Base-by-base conservation (phyloP, 1,140 invertebrate genomes). In the Drosophila busckii region DNA sequence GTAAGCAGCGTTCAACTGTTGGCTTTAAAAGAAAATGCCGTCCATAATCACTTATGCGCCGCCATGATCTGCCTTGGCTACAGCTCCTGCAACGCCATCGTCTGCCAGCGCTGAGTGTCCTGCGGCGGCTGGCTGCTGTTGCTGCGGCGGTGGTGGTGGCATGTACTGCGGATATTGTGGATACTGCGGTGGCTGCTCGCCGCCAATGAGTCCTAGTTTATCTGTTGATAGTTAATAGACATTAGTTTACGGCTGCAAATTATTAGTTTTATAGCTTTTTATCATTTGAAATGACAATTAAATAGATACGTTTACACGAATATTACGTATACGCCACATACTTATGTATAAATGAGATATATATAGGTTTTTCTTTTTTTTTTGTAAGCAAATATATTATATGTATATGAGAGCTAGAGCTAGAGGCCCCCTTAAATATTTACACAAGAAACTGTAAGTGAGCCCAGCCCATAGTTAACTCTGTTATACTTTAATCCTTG, bases 121-220 rank as follows among this genome's bases (percentile, higher is more conserved):
- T 25, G 56, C 78, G 50, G 67, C 64, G 17, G 78, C 56, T 31
- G 67, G 78, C 58, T 75, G 80, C 54, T 69, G 60, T 61, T 70
- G 66, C 26, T 54, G 68, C 40, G 56, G 70, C 41, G 68, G 76
- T 48, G 85, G 85, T 67, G 88, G 84, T 20, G 84, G 87, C 65
- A 83, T 80, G 41, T 89, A 89, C 34, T 63, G 80, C 46, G 87
- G 88, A 37, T 87, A 65, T 29, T 88, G 87, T 44, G 75, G 76
- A 68, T 86, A 82, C 31, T 84, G 87, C 26, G 84, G 66, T 32
- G 82, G 84, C 60, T 88, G 87, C 46, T 88, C 53, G 38, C 88
- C 80, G 20, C 89, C 89, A 87, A 89, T 89, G 63, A 86, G 76
- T 40, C 84, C 84, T 38, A 86, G 84, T 73, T 86, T 86, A 73